Percentiles rank a stretch among this genome's conserved stretches.
phyloP scores from a whole-genome alignment of 2,797 vertebrate genomes.

The Rhadinocentrus ornatus region DNA sequence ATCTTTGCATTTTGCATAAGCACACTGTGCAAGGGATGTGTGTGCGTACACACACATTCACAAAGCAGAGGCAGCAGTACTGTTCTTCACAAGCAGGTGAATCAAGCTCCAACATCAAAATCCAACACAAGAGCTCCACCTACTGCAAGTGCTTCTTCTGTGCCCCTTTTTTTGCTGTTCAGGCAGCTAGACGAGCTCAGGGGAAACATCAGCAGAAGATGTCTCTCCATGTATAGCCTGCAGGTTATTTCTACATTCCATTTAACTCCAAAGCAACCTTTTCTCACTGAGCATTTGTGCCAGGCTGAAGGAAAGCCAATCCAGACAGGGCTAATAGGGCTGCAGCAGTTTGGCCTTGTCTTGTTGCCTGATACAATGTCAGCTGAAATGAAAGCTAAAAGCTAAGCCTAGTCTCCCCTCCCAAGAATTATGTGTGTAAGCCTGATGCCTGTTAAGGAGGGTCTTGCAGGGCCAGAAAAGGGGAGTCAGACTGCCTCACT shows the following conservation, averaged over 20 bases:
- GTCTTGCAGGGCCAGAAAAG: slow-evolving; percentile 63
- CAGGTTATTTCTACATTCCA: slow-evolving; percentile 41
- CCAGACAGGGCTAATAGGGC: slow-evolving; percentile 64
- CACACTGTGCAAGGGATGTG: slow-evolving; percentile 36
- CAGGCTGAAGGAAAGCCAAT: slow-evolving; percentile 42
- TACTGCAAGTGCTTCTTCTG: slow-evolving; percentile 78
- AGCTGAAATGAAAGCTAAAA: slow-evolving; percentile 57
- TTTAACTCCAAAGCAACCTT: slow-evolving; percentile 49
- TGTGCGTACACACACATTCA: not conserved
- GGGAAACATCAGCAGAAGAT: slow-evolving; percentile 49
- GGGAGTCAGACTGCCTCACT: slow-evolving; percentile 58
- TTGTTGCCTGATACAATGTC: slow-evolving; percentile 59
- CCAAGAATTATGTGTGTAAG: slow-evolving; percentile 63
- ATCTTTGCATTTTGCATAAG: slow-evolving; percentile 61
- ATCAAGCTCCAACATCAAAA: slow-evolving; percentile 69
- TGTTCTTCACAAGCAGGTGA: slow-evolving; percentile 78
- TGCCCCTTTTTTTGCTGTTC: slow-evolving; percentile 57
- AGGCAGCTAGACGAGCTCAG: slow-evolving; percentile 32
- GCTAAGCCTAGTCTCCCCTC: slow-evolving; percentile 59
- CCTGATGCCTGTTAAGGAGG: slow-evolving; percentile 72
- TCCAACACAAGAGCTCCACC: slow-evolving; percentile 87
- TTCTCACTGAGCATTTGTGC: slow-evolving; percentile 48
- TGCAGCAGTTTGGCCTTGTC: slow-evolving; percentile 54
- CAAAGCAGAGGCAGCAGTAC: slow-evolving; percentile 31
- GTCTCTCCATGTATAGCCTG: slow-evolving; percentile 3